A percentile compares a stretch with the other conserved stretches of the same genome.
Evolutionary conservation across 2,113 vertebrate species (phyloP).

Genomic region (Illadopsis cleaveri): DNA sequence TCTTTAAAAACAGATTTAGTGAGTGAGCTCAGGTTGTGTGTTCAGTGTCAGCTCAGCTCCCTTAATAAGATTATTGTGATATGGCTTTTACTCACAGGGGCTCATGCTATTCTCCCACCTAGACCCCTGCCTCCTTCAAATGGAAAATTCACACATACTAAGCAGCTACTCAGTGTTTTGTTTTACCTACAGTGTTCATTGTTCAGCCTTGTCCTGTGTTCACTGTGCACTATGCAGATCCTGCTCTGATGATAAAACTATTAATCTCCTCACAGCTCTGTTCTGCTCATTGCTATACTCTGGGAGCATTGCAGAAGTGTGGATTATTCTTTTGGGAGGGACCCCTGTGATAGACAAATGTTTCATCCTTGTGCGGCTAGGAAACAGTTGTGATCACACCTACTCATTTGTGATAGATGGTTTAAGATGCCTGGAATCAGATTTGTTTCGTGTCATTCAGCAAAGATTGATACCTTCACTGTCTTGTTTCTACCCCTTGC

Average conservation of each 20-base stretch:
- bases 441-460: neutral
- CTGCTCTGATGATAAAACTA: neutral
- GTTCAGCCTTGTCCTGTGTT: constrained; percentile 3
- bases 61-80: neutral
- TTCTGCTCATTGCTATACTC: neutral
- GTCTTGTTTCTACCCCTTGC: neutral
- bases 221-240: neutral
- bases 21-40: neutral
- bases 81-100: neutral
- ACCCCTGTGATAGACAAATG: neutral
- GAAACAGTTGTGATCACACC: neutral
- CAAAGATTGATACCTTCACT: neutral
- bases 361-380: neutral
- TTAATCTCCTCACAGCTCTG: neutral
- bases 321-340: neutral
- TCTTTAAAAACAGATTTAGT: neutral
- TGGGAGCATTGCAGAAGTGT: neutral
- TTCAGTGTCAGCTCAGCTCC: neutral
- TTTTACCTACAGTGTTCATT: neutral
- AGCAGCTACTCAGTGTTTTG: neutral
- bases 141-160: neutral
- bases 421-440: neutral
- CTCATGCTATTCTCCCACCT: neutral
- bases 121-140: neutral
- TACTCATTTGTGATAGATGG: neutral